Evolutionary conservation across 2,797 vertebrate species (phyloP), one percentile per base, ranked within the genome.

Genomic region (Chaenodraco wilsoni): DNA sequence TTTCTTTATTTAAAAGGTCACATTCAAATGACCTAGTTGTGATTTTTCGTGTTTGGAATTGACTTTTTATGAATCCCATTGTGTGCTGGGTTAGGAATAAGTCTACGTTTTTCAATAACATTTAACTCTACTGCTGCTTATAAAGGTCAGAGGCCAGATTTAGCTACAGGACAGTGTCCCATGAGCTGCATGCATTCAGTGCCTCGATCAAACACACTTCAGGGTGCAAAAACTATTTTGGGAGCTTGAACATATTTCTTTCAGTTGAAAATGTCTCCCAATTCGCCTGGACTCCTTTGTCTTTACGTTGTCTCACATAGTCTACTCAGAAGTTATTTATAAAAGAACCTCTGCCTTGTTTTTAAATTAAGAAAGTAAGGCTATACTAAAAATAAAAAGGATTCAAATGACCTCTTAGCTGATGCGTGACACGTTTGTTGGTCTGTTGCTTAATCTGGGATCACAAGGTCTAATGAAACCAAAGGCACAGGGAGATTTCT

Each of bases 391-490:
- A 73, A 61, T 45, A 74, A 58, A 78, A 65, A 45, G 54, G 60
- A 77, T 73, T 73, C 82, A 10, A 58, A 10, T 57, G 15, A 71
- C 37, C 54, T 70, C 27, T 56, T 65, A n/a, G 27, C 9, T 64
- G 72, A 64, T 64, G 69, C 27, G 14, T 76, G 74, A 82, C 73
- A 71, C 27, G 69, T 78, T 70, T 81, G 56, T 81, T 81, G 75
- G 88, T 70, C 45, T 85, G 58, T 79, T 75, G 59, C 79, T 78
- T 77, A 83, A 89, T 84, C 52, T 63, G 61, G 33, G 56, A 90
- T 90, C 87, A 89, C 52, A 83, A 79, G 79, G 59, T 84, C 70
- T 83, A 84, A 84, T 86, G 72, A 88, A 89, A 83, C 74, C 81
- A 72, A 74, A 79, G 66, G 65, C 70, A 72, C 64, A 48, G 69